Evolutionary conservation across 2,113 vertebrate species (phyloP), one percentile per base, ranked within the genome.

Genomic region (Pao palembangensis): DNA sequence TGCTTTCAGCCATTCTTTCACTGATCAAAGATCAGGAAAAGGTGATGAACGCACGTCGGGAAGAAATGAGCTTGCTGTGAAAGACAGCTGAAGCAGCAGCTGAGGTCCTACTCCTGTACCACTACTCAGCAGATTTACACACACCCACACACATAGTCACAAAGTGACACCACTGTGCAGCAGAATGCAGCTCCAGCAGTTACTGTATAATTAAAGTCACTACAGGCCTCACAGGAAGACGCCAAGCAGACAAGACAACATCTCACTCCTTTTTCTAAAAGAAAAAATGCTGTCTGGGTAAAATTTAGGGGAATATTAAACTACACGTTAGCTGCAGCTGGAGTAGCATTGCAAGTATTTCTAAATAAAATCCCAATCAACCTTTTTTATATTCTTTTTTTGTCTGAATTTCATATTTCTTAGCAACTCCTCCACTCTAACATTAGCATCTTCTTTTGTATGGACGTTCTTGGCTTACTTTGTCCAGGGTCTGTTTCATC

Each of bases 151-250:
- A 58, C 44, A 44, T 64, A 60, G 61, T 70, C 41, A 76, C 64
- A 78, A 69, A 47, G 47, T 52, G 42, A 73, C 69, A 65, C 54
- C 58, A 51, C 8, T 47, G 54, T 64, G 56, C 19, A 55, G 17
- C 41, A 62, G 67, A 72, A 58, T 70, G 68, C 55, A 51, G 48
- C 55, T 43, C 61, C n/a, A 34, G 63, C 64, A 50, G 47, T 69
- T 73, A 61, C 16, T n/a, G 28, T 44, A 3, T 78, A 79, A 86
- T 83, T 71, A 81, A 63, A 55, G 49, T 75, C 25, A 18, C 72
- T 61, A 57, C 67, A 51, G 47, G 58, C 59, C 25, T 23, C 31
- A 55, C 41, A 63, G 68, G 55, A 62, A 44, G 23, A 42, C n/a
- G n/a, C 64, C 18, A 19, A 18, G 15, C 21, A 52, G 72, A 71